These are phyloP conservation scores for Calcarius ornatus DNA, from an alignment of 2,113 vertebrate species.

Conservation along the genomic window DNA sequence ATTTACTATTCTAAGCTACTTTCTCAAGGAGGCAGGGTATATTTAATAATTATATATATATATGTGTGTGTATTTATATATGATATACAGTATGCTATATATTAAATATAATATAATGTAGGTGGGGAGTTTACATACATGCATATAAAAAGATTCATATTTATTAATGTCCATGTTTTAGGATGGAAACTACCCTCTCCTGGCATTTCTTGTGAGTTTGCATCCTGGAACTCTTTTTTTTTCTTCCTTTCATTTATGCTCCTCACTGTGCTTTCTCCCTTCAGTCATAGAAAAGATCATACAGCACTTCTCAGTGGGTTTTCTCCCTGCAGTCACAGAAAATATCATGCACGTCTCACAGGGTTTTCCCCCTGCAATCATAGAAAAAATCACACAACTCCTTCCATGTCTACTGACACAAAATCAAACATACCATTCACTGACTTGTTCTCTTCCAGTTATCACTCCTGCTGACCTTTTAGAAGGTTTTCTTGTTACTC, in stretches of 20 bases:
- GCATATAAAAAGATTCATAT: not conserved
- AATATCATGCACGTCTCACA: not conserved
- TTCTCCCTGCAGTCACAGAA: not conserved
- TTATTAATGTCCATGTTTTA: not conserved
- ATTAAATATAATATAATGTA: not conserved
- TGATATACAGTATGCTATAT: too few relatives aligned
- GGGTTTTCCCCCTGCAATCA: not conserved
- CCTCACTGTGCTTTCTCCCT: not conserved
- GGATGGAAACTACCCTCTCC: not conserved
- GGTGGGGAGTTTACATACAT: not conserved
- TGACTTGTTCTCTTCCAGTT: not conserved
- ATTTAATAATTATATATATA: not conserved
- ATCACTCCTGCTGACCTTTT: not conserved
- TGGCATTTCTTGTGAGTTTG: not conserved
- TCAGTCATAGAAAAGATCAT: not conserved
- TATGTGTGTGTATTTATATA: too few relatives aligned
- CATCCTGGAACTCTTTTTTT: not conserved
- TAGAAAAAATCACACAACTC: not conserved
- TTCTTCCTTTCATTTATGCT: not conserved
- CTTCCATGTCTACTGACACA: not conserved
- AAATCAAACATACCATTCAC: not conserved
- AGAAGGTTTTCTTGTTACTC: not conserved
- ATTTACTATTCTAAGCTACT: not conserved
- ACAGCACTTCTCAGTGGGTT: not conserved
- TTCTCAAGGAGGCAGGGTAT: not conserved